Percentiles rank a stretch among this genome's conserved stretches.
phyloP scores from a whole-genome alignment of 2,113 vertebrate genomes.

The Apteryx owenii region DNA sequence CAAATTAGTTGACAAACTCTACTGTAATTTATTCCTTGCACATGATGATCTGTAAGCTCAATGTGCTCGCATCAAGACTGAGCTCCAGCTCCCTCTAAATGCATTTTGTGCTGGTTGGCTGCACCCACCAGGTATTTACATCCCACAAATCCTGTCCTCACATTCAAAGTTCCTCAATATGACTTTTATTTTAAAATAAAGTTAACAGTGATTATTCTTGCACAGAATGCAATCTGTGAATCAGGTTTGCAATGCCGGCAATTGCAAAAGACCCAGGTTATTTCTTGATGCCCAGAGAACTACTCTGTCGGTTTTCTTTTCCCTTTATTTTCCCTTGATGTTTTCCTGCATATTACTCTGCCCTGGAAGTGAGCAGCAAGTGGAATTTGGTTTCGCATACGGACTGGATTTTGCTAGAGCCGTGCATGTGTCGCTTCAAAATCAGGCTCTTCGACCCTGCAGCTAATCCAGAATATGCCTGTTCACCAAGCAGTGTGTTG shows the following conservation, averaged over 20 bases:
- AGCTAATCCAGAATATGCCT: not conserved
- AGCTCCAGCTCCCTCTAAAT: conserved; percentile 9
- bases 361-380: not conserved
- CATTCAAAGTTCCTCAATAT: not conserved
- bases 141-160: not conserved
- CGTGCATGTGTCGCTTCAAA: not conserved
- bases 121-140: conserved; percentile 23
- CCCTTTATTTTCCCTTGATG: not conserved
- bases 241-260: not conserved
- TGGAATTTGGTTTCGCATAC: not conserved
- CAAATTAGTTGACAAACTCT: conserved; percentile 40
- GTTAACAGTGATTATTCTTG: not conserved
- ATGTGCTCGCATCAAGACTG: not conserved
- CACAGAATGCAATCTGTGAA: not conserved
- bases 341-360: not conserved
- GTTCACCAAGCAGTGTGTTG: not conserved
- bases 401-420: not conserved
- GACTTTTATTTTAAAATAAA: not conserved
- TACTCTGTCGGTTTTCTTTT: not conserved
- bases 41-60: not conserved
- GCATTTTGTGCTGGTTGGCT: conserved; percentile 13
- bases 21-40: conserved; percentile 23
- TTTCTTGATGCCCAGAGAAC: not conserved
- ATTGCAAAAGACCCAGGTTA: fast-evolving
- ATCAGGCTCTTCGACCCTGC: not conserved